Evolutionary conservation across 2,797 vertebrate species (phyloP).

Genomic region (Phrynocephalus guinanensis): DNA sequence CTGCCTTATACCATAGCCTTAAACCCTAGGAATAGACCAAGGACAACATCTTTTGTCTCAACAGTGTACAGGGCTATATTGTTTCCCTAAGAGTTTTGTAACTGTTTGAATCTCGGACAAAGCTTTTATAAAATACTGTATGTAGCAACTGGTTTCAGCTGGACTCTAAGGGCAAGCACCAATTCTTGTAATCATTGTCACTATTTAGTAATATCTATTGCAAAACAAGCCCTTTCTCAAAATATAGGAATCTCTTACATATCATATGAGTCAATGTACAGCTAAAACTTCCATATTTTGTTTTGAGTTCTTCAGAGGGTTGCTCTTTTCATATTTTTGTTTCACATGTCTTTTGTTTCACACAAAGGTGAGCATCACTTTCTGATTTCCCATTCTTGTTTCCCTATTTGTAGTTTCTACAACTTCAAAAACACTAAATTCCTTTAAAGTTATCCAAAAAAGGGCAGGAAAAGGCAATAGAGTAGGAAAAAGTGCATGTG

Average conservation of each 20-base stretch:
- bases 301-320: no score
- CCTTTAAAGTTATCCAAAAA: no score
- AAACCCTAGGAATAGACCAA: neutral
- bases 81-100: neutral
- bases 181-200: neutral
- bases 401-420: no score
- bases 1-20: neutral
- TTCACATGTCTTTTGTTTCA: neutral
- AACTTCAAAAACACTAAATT: no score
- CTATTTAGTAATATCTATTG: neutral
- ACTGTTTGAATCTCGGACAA: neutral
- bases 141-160: neutral
- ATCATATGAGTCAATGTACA: neutral
- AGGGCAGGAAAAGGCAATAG: no score
- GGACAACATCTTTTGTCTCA: constrained; percentile 7
- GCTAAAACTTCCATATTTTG: no score
- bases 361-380: no score
- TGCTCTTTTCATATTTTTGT: neutral
- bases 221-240: neutral
- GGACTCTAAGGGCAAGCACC: neutral
- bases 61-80: neutral
- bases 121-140: no score
- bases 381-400: no score
- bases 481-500: no score
- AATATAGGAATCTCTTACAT: neutral